Base-by-base conservation (phyloP, 2,888 invertebrate species). In the Chaitophorus viminalis region DNA sequence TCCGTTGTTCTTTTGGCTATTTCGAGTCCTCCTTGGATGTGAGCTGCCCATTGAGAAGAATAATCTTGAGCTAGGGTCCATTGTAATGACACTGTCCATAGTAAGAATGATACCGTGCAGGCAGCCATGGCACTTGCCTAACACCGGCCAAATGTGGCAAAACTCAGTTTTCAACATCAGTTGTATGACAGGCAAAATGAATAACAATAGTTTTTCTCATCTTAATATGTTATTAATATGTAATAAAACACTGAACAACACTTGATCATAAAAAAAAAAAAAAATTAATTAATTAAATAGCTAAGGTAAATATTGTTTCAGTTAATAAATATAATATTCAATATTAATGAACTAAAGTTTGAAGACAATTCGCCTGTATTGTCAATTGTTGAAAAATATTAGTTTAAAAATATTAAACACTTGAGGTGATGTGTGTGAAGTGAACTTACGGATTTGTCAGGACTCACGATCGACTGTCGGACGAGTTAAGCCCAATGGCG, bases 11-110 rank as follows among this genome's bases (percentile, higher is more conserved):
- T 90, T 89, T 91, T 91, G 65, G 94, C 94, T 54, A 91, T 91
- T 14, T 91, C 91, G 65, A 91, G 90, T 79, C 94, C 94, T 68
- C 93, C 94, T 68, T 91, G 91, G 89, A 94, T 92, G 90, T 93
- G 92, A 21, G 93, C 93, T 54, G 94, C 94, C 94, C 94, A 94
- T 91, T 94, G 93, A 91, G 94, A 93, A 72, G 93, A 92, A 91
- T 92, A 94, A 76, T 89, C 88, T 81, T 75, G 81, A 75, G 79
- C 74, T n/a, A 60, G 60, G 74, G 60, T 31, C 79, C 65, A 46
- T 74, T 81, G 54, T 33, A 87, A 46, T 6, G 46, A 6, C 18
- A 86, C 79, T 78, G 65, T 74, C 74, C 87, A 87, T 18, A 81
- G 11, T 39, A 87, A 31, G 70, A 65, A 87, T 33, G 65, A 74